phyloP scores from a whole-genome alignment of 2,888 invertebrate genomes.

The Limnephilus rhombicus region DNA sequence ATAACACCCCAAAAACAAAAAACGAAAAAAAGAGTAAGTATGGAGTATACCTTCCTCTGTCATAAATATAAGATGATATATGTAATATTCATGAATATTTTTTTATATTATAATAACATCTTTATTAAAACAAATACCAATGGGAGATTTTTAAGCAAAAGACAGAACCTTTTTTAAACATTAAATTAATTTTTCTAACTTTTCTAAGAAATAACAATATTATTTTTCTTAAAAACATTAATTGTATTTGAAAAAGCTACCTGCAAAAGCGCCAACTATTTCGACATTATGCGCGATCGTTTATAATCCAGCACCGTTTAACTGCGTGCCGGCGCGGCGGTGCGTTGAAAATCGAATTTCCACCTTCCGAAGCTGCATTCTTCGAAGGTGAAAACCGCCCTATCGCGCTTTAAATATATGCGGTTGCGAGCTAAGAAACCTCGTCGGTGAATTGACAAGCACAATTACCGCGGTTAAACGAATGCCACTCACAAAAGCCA shows the following conservation, averaged over 20 bases:
- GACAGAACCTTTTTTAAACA: no score
- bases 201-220: not conserved
- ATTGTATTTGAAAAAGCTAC: not conserved
- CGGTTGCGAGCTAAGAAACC: slow-evolving; percentile 5
- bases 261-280: not conserved
- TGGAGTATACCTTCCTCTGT: no score
- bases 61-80: no score
- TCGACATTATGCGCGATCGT: not conserved
- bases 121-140: no score
- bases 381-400: slow-evolving; percentile 2
- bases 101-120: no score
- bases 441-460: slow-evolving; percentile 49
- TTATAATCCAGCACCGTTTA: not conserved
- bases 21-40: no score
- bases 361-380: not conserved
- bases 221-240: not conserved
- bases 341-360: not conserved
- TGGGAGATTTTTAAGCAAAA: no score
- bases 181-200: not conserved
- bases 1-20: no score
- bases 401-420: slow-evolving; percentile 30
- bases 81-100: no score
- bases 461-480: slow-evolving; percentile 63
- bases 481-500: slow-evolving; percentile 60
- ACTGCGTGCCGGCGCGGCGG: not conserved